phyloP scores from a whole-genome alignment of 2,888 invertebrate genomes.

The Entomobrya multifasciata region DNA sequence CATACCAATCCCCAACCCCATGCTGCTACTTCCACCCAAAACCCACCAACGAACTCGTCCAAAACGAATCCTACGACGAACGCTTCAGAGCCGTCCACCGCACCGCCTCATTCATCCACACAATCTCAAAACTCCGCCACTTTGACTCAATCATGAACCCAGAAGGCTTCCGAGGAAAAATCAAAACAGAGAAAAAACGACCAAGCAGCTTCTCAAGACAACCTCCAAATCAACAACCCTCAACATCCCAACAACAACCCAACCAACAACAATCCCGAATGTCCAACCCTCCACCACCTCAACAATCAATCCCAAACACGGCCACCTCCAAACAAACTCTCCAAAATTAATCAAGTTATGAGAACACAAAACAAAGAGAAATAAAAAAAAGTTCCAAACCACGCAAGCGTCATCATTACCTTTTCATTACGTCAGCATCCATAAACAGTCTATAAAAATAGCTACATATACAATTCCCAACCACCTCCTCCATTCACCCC shows the following conservation, averaged over 20 bases:
- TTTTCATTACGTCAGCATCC: slow-evolving; percentile 21
- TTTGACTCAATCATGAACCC: slow-evolving; percentile 61
- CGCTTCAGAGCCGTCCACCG: slow-evolving; percentile 70
- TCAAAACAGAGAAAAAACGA: not conserved
- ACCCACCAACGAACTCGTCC: slow-evolving; percentile 6
- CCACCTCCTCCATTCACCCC: not conserved
- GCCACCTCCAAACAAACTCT: too few species aligned
- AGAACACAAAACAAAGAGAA: not conserved
- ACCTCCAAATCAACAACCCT: not conserved
- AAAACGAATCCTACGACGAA: slow-evolving; percentile 72
- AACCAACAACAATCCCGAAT: too few species aligned
- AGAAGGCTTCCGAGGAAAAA: slow-evolving; percentile 37
- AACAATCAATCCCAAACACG: too few species aligned
- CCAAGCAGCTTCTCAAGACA: not conserved
- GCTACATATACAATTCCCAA: too few species aligned
- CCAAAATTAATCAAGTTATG: not conserved
- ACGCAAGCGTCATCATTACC: not conserved
- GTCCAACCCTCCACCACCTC: too few species aligned
- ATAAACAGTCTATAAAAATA: not conserved
- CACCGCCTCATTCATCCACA: slow-evolving; percentile 70
- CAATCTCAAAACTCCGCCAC: slow-evolving; percentile 39
- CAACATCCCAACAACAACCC: too few species aligned
- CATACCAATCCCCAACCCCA: not conserved
- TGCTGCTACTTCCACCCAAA: slow-evolving; percentile 53
- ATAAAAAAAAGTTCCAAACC: not conserved